phyloP scores from a whole-genome alignment of 2,797 vertebrate genomes.

The Clarias pachynema region DNA sequence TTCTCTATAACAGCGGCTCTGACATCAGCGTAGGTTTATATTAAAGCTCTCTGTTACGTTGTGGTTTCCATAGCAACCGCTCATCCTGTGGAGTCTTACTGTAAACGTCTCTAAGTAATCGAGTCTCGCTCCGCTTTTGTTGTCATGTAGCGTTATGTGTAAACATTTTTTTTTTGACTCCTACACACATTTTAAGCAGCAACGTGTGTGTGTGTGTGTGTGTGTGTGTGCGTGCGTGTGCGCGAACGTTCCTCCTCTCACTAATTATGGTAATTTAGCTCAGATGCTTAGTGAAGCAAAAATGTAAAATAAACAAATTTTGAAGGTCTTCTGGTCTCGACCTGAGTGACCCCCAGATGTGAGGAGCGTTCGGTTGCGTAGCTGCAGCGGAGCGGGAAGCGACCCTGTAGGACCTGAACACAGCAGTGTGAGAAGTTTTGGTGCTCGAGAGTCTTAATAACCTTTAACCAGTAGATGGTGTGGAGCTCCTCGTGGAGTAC shows the following conservation, averaged over 20 bases:
- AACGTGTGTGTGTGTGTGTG: background rate
- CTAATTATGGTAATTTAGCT: background rate
- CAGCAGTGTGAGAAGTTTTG: background rate
- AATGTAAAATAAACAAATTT: background rate
- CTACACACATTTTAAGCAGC: slow-evolving; percentile 23
- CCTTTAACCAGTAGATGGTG: background rate
- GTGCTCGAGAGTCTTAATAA: background rate
- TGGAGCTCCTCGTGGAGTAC: background rate
- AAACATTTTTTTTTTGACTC: slow-evolving; percentile 36
- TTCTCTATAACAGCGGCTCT: background rate
- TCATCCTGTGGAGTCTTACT: background rate
- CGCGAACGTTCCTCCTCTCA: background rate
- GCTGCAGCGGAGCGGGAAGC: background rate
- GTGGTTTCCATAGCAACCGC: background rate
- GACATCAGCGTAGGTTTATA: background rate
- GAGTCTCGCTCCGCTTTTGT: background rate
- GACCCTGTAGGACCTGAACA: background rate
- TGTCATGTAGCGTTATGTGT: slow-evolving; percentile 35
- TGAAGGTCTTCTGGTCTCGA: background rate
- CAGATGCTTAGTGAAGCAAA: background rate
- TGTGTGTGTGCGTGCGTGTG: background rate
- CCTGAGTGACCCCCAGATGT: background rate
- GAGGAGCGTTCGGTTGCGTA: background rate
- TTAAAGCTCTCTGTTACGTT: background rate
- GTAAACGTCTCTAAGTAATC: background rate